Evolutionary conservation across 2,797 vertebrate genomes (phyloP).

Genomic region (Schizopygopsis pylzovi): DNA sequence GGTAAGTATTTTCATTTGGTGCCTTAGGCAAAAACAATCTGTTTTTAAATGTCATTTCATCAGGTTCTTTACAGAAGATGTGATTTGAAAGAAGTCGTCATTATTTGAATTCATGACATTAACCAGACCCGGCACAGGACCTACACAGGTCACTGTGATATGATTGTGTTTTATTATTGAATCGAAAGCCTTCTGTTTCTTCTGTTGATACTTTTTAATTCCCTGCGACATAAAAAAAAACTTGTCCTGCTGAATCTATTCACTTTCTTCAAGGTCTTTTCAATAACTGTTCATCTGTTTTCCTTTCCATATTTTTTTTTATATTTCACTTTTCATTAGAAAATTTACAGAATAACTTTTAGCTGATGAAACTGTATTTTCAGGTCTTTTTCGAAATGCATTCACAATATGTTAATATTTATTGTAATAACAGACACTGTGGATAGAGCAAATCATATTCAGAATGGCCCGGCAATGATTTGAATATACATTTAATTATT

Average conservation of each 20-base stretch:
- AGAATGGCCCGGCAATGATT: background rate
- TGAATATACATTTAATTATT: constrained; percentile 37
- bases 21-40: constrained; percentile 20
- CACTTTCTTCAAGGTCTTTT: background rate
- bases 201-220: background rate
- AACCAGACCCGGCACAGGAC: background rate
- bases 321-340: background rate
- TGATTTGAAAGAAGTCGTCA: background rate
- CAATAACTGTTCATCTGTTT: background rate
- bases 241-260: background rate
- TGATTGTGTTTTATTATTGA: background rate
- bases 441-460: background rate
- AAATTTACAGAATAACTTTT: background rate
- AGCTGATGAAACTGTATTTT: background rate
- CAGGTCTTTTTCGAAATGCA: background rate
- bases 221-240: background rate
- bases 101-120: constrained; percentile 23
- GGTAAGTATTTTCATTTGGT: background rate
- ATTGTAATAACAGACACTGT: background rate
- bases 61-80: background rate
- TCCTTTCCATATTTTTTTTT: too few species aligned
- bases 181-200: background rate
- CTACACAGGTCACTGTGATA: background rate
- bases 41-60: constrained; percentile 38
- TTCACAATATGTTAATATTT: background rate